phyloP scores from a whole-genome alignment of 2,113 vertebrate species.

The Microtus oregoni region DNA sequence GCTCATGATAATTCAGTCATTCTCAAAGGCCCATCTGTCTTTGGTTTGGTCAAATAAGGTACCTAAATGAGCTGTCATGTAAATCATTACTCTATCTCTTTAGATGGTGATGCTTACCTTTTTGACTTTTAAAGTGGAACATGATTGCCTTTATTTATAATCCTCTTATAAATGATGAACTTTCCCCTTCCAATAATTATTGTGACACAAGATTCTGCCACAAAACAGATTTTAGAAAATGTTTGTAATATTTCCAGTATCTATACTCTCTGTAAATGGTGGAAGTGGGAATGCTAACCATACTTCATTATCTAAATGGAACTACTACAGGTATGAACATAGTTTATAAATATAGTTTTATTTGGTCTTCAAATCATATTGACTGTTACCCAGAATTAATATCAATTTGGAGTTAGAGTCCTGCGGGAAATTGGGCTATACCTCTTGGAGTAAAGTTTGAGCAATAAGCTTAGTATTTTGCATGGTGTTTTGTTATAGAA shows the following conservation, averaged over 20 bases:
- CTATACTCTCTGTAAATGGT: not conserved
- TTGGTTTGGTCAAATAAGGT: not conserved
- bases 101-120: not conserved
- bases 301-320: not conserved
- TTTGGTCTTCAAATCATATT: not conserved
- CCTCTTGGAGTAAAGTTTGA: not conserved
- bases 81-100: conserved; percentile 28
- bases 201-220: not conserved
- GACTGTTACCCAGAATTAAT: not conserved
- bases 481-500: conserved; percentile 5
- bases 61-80: conserved; percentile 5
- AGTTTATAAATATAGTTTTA: not conserved
- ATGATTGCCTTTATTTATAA: not conserved
- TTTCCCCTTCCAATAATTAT: not conserved
- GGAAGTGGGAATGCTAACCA: not conserved
- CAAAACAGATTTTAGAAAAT: not conserved
- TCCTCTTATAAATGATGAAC: not conserved
- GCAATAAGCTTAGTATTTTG: not conserved
- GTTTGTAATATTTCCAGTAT: conserved; percentile 7
- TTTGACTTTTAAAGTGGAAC: not conserved
- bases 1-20: conserved; percentile 26
- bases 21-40: conserved; percentile 48
- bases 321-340: accelerated
- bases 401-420: not conserved
- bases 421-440: not conserved